phyloP scores from a whole-genome alignment of 2,888 invertebrate species.

The Heliconius ethilla region DNA sequence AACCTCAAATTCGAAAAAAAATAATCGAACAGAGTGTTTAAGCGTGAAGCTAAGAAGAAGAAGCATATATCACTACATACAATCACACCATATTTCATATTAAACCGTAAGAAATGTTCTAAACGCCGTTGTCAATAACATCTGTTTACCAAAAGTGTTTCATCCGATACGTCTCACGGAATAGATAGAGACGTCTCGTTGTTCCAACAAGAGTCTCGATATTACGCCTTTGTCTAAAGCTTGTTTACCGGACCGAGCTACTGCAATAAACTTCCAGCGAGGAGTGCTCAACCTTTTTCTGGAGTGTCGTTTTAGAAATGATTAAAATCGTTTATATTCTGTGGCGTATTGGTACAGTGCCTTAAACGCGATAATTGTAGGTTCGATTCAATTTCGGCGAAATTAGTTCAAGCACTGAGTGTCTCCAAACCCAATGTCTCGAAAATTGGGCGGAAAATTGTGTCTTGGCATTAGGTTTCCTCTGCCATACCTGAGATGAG shows the following conservation, averaged over 20 bases:
- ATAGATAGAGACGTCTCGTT: slow-evolving; percentile 40
- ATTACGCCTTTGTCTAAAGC: slow-evolving; percentile 47
- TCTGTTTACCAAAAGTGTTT: slow-evolving; percentile 28
- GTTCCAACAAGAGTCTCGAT: slow-evolving; percentile 41
- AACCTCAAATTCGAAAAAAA: no score
- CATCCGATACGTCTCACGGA: slow-evolving; percentile 32
- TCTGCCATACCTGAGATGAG: no score
- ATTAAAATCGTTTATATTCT: not conserved
- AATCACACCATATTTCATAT: not conserved
- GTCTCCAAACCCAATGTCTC: no score
- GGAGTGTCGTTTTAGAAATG: not conserved
- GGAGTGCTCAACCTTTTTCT: slow-evolving; percentile 13
- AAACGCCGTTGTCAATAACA: slow-evolving; percentile 7
- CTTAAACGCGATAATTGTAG: no score
- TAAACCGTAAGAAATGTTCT: not conserved
- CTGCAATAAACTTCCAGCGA: slow-evolving; percentile 36
- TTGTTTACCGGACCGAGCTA: slow-evolving; percentile 36
- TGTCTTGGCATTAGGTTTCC: no score
- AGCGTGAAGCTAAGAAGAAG: not conserved
- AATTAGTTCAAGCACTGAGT: no score
- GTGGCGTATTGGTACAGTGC: no score
- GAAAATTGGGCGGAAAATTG: no score
- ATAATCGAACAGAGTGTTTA: no score
- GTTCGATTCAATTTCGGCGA: no score
- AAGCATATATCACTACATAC: not conserved